These are phyloP conservation scores for Timema cristinae DNA, from an alignment of 2,888 invertebrate species.

Conservation along the genomic window DNA sequence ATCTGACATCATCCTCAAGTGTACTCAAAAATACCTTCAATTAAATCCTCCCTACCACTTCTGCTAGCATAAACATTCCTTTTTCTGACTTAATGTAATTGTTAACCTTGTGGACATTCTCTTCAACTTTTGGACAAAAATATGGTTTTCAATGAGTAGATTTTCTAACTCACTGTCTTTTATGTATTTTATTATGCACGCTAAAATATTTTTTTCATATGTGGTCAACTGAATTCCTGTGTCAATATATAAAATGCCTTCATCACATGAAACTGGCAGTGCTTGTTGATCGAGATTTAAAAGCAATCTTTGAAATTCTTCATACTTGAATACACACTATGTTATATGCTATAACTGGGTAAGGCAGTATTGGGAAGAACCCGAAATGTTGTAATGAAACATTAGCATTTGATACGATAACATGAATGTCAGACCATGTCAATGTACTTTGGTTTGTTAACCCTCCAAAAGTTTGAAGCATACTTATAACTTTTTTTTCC, in stretches of 20 bases:
- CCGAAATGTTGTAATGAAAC: neutral
- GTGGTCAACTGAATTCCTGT: slow-evolving; percentile 1
- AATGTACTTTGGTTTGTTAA: neutral
- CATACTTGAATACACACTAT: neutral
- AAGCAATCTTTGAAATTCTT: neutral
- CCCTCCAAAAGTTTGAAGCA: neutral
- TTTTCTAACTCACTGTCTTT: neutral
- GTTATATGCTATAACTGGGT: neutral
- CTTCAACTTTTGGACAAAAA: neutral
- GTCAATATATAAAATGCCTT: neutral
- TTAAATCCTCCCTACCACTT: neutral
- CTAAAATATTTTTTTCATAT: neutral
- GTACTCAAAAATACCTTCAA: neutral
- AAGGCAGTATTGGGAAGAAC: slow-evolving; percentile 5
- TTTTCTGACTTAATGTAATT: neutral
- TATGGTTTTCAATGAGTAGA: neutral
- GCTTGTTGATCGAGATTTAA: neutral
- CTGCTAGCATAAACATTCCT: neutral
- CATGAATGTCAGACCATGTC: neutral
- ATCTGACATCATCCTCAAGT: neutral
- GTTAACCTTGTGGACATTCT: neutral
- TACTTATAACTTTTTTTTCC: neutral
- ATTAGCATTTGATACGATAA: neutral
- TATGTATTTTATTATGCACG: neutral
- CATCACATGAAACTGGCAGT: neutral